Percentiles rank a stretch among this genome's conserved stretches.
phyloP scores from a whole-genome alignment of 2,888 invertebrate species.

The Hyles lineata region DNA sequence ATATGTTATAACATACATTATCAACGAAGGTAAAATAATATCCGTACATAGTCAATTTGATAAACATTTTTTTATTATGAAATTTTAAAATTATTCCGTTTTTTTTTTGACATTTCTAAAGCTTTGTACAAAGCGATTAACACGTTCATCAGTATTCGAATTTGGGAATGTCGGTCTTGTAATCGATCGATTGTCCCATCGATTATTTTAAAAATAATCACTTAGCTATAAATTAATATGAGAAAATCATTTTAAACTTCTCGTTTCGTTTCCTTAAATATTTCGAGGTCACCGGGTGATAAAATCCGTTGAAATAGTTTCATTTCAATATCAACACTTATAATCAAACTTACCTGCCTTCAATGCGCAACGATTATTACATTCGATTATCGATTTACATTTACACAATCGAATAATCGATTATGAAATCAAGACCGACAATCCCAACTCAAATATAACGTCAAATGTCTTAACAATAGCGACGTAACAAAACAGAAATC shows the following conservation, averaged over 20 bases:
- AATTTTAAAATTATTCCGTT: slow-evolving; percentile 8
- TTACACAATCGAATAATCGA: not conserved
- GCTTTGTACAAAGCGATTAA: slow-evolving; percentile 18
- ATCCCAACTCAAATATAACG: slow-evolving; percentile 8
- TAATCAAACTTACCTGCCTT: no score
- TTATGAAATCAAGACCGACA: not conserved
- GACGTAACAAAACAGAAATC: slow-evolving; percentile 11
- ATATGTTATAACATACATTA: not conserved
- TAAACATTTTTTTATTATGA: slow-evolving; percentile 11
- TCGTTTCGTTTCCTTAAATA: no score
- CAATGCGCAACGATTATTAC: no score
- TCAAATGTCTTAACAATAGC: slow-evolving; percentile 15
- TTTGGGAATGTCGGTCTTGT: not conserved
- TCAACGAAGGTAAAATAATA: slow-evolving; percentile 8
- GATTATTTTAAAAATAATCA: no score
- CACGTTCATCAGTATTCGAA: not conserved
- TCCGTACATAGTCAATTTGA: not conserved
- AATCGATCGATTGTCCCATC: not conserved
- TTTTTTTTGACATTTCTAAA: slow-evolving; percentile 7
- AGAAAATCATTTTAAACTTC: no score
- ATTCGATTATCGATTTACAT: not conserved
- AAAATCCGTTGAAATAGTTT: no score
- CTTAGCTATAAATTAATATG: no score
- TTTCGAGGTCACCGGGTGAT: no score
- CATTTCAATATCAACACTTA: no score